phyloP scores from a whole-genome alignment of 2,888 invertebrate genomes.

The Rhingia campestris region DNA sequence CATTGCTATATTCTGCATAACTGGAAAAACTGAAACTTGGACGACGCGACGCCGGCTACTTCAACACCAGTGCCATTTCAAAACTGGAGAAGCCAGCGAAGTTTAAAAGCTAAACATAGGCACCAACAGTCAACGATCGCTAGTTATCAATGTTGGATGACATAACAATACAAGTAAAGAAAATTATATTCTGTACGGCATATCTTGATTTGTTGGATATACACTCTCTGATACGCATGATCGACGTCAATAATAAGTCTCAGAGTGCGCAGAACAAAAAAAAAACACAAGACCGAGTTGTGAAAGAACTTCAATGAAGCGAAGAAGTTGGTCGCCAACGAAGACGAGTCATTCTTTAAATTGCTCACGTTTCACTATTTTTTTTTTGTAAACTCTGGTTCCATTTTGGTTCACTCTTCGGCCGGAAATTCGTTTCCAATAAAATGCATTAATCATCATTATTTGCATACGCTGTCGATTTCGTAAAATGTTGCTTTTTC shows the following conservation, averaged over 20 bases:
- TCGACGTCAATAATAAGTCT: constrained; percentile 25
- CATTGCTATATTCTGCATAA: constrained; percentile 18
- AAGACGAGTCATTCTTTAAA: constrained; percentile 66
- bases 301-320: constrained; percentile 49
- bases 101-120: constrained; percentile 21
- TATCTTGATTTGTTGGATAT: constrained; percentile 24
- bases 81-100: constrained; percentile 32
- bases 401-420: constrained; percentile 30
- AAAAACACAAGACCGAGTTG: neutral
- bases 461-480: constrained; percentile 33
- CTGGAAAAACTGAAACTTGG: neutral
- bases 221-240: constrained; percentile 56
- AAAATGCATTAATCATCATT: constrained; percentile 65
- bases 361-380: constrained; percentile 61
- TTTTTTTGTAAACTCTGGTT: constrained; percentile 10
- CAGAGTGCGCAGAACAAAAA: constrained; percentile 19
- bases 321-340: constrained; percentile 58
- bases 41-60: constrained; percentile 12
- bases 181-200: constrained; percentile 1
- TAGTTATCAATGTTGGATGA: constrained; percentile 28
- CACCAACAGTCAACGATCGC: constrained; percentile 31
- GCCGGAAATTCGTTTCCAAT: constrained; percentile 60
- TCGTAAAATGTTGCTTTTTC: neutral
- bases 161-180: constrained; percentile 27
- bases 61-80: neutral